Evolutionary conservation across 2,113 vertebrate species (phyloP).

Genomic region (Chaetodon trifascialis): DNA sequence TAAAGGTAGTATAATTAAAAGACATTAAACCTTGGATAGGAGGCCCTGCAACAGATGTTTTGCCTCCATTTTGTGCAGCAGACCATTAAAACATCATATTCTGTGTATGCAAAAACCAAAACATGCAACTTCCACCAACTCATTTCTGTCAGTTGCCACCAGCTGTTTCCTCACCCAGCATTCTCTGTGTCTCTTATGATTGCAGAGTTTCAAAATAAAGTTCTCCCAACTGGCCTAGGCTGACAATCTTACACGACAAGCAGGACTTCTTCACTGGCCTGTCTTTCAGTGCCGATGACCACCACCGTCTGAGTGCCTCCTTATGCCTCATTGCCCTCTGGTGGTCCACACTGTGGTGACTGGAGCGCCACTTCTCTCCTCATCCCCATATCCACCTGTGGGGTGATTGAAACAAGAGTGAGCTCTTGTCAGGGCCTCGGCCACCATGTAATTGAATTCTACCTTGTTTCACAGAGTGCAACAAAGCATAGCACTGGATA

Average conservation of each 20-base stretch:
- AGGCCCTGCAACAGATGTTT: slow-evolving; percentile 31
- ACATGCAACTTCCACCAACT: neutral
- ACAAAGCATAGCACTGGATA: slow-evolving; percentile 70
- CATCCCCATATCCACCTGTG: slow-evolving; percentile 70
- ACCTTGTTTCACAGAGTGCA: slow-evolving; percentile 77
- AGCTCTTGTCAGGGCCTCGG: slow-evolving; percentile 74
- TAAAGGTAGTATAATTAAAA: slow-evolving; percentile 24
- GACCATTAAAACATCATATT: slow-evolving; percentile 27
- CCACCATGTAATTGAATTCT: slow-evolving; percentile 83
- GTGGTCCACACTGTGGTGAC: slow-evolving; percentile 37
- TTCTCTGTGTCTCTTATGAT: neutral
- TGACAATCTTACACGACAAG: slow-evolving; percentile 13
- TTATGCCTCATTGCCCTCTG: slow-evolving; percentile 66
- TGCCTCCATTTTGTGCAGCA: slow-evolving; percentile 9
- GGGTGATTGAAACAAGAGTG: slow-evolving; percentile 81
- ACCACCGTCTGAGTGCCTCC: slow-evolving; percentile 10
- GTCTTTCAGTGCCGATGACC: slow-evolving; percentile 27
- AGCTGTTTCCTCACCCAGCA: neutral
- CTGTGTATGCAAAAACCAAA: neutral
- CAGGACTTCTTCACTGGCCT: slow-evolving; percentile 16
- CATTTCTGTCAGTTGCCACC: neutral
- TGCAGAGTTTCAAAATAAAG: slow-evolving; percentile 19
- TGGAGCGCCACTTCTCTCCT: slow-evolving; percentile 47
- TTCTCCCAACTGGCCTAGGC: neutral
- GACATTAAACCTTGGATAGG: slow-evolving; percentile 24